phyloP scores from a whole-genome alignment of 2,797 vertebrate species.

The Sebastes aleutianus region DNA sequence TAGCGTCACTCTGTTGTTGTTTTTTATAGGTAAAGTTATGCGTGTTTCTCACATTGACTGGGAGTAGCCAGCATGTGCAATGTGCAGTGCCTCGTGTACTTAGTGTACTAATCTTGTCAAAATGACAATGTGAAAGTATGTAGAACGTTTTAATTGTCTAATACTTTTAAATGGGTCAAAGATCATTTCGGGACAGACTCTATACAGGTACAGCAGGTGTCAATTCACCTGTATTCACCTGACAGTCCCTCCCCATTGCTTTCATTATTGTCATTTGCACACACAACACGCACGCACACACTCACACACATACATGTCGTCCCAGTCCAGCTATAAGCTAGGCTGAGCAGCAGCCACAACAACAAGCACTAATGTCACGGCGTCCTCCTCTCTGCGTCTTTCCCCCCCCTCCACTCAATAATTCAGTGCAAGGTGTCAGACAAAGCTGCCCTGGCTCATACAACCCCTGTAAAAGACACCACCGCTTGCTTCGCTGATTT shows the following conservation, averaged over 20 bases:
- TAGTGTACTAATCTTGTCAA: neutral
- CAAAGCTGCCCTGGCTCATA: slow-evolving; percentile 85
- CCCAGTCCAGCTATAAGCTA: slow-evolving; percentile 66
- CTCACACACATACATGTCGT: slow-evolving; percentile 5
- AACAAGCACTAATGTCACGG: slow-evolving; percentile 82
- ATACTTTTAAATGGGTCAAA: neutral
- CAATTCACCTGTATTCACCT: neutral
- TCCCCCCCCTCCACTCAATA: slow-evolving; percentile 73
- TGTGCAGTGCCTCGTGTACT: neutral
- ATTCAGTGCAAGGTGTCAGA: slow-evolving; percentile 85
- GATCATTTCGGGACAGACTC: neutral
- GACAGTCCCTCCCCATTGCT: neutral
- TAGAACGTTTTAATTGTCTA: neutral
- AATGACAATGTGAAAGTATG: neutral
- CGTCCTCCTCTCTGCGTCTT: slow-evolving; percentile 63
- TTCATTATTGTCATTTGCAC: slow-evolving; percentile 6
- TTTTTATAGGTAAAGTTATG: neutral
- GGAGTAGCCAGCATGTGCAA: neutral
- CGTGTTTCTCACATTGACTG: neutral
- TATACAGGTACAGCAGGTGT: neutral
- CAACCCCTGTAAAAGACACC: slow-evolving; percentile 82
- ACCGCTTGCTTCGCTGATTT: slow-evolving; percentile 73
- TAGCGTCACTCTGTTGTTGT: neutral
- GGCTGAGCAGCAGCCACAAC: slow-evolving; percentile 80
- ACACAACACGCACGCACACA: neutral